Percentiles rank a stretch among this genome's conserved stretches.
phyloP scores from a whole-genome alignment of 2,888 invertebrate genomes.

The Eudasyphora cyanicolor region DNA sequence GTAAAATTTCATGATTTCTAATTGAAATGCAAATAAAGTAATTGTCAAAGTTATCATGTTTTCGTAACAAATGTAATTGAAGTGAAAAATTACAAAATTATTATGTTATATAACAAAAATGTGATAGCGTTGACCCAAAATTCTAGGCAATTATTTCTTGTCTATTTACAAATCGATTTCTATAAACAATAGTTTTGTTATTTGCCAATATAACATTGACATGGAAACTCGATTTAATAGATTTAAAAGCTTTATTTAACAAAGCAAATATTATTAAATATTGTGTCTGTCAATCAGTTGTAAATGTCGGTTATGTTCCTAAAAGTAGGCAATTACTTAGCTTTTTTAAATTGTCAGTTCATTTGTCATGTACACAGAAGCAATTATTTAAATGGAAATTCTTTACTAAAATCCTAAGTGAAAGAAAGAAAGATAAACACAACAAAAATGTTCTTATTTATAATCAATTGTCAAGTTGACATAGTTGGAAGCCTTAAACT shows the following conservation, averaged over 20 bases:
- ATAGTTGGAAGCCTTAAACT: not conserved
- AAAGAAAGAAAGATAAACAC: not conserved
- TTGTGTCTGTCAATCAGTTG: not conserved
- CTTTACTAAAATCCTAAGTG: too few species aligned
- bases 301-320: not conserved
- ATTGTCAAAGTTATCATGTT: not conserved
- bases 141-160: not conserved
- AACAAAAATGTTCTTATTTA: not conserved
- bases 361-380: not conserved
- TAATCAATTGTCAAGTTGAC: not conserved
- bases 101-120: not conserved
- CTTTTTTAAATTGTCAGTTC: too few species aligned
- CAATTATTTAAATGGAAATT: not conserved
- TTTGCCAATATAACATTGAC: too few species aligned
- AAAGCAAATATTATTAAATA: too few species aligned
- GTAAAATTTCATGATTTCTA: not conserved
- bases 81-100: not conserved
- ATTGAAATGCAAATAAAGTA: not conserved
- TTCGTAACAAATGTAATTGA: not conserved
- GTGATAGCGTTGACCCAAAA: not conserved
- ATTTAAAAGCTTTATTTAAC: not conserved
- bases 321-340: not conserved
- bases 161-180: not conserved
- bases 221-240: not conserved
- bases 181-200: not conserved